Evolutionary conservation across 2,113 vertebrate species (phyloP).

Genomic region (Ochotona curzoniae): DNA sequence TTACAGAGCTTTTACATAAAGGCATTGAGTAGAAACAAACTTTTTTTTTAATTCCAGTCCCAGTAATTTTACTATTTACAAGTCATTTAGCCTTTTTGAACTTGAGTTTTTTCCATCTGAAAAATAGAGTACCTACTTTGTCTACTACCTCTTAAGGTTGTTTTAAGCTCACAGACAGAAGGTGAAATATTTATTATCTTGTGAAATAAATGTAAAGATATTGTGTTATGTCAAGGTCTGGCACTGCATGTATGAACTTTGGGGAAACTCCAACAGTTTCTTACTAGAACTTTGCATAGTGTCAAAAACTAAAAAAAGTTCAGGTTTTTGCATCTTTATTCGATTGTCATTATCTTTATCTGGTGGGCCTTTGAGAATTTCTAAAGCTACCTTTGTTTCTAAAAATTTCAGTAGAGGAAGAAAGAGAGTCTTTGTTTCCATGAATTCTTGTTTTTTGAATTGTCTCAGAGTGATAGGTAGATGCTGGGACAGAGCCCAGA

Average conservation of each 20-base stretch:
- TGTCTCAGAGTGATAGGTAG: slow-evolving; percentile 30
- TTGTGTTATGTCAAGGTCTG: neutral
- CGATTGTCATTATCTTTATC: slow-evolving; percentile 38
- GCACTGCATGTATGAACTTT: slow-evolving; percentile 7
- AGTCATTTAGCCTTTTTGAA: slow-evolving; percentile 44
- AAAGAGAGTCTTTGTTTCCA: slow-evolving; percentile 54
- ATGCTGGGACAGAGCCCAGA: neutral
- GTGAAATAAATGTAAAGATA: slow-evolving; percentile 32
- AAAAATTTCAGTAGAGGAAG: slow-evolving; percentile 27
- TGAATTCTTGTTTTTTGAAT: slow-evolving; percentile 43
- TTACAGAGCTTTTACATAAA: slow-evolving; percentile 22
- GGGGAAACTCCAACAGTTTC: neutral
- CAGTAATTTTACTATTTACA: neutral
- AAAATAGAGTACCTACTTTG: neutral
- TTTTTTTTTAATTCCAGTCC: slow-evolving; percentile 23
- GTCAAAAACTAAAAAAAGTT: slow-evolving; percentile 27
- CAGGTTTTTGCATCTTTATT: slow-evolving; percentile 12
- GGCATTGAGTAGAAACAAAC: slow-evolving; percentile 23
- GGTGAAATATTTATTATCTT: slow-evolving; percentile 20
- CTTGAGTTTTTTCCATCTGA: slow-evolving; percentile 46
- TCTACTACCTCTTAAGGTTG: slow-evolving; percentile 25
- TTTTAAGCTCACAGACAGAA: slow-evolving; percentile 23
- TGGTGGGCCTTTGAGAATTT: slow-evolving; percentile 49
- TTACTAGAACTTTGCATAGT: neutral
- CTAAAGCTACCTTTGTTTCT: slow-evolving; percentile 45